phyloP scores from a whole-genome alignment of 2,113 vertebrate genomes.

The Lutjanus erythropterus region DNA sequence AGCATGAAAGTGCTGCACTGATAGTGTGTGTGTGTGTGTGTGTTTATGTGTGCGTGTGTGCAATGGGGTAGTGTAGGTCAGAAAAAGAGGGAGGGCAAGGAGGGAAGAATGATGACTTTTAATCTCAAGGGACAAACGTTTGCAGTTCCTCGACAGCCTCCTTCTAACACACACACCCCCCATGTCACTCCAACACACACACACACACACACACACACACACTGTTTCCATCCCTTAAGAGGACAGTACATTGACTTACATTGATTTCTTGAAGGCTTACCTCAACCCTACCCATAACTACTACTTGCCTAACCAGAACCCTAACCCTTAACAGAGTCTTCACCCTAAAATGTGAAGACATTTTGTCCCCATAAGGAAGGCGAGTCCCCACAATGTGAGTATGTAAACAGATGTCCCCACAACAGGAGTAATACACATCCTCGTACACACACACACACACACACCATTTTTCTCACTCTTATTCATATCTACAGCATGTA shows the following conservation, averaged over 20 bases:
- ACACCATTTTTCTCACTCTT: not conserved
- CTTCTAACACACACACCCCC: not conserved
- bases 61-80: conserved; percentile 34
- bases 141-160: conserved; percentile 27
- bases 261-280: no score
- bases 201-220: conserved; percentile 3
- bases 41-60: conserved; percentile 5
- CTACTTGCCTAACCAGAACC: no score
- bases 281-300: no score
- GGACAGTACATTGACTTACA: no score
- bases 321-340: no score
- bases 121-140: conserved; percentile 52
- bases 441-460: conserved; percentile 5
- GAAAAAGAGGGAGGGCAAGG: conserved; percentile 7
- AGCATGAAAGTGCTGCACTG: conserved; percentile 12
- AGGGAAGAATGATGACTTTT: conserved; percentile 52
- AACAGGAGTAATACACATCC: no score
- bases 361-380: no score
- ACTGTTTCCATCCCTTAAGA: no score
- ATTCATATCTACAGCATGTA: conserved; percentile 19
- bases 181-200: not conserved
- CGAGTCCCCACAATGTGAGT: no score
- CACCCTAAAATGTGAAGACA: no score
- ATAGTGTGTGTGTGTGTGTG: conserved; percentile 9
- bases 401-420: no score